Evolutionary conservation across 2,888 invertebrate species (phyloP).

Genomic region (Folsomia manolachei): DNA sequence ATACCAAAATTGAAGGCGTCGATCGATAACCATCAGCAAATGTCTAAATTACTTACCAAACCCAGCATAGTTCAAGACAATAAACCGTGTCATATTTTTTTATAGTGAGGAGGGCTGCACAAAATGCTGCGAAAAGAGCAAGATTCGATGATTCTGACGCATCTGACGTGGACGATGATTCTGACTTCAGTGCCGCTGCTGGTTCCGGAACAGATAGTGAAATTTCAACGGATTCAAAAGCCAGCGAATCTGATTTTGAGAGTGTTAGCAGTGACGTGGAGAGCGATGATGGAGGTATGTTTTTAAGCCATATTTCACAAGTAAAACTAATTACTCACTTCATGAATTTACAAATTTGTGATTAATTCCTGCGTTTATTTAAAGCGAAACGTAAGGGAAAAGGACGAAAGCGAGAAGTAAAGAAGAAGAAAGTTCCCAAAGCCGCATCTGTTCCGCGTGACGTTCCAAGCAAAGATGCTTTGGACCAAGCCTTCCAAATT

Average conservation of each 20-base stretch:
- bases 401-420: conserved; percentile 32
- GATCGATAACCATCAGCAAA: too few species aligned
- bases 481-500: conserved; percentile 86
- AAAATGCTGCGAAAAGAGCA: conserved; percentile 55
- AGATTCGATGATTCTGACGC: conserved; percentile 53
- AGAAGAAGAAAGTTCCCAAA: conserved; percentile 35
- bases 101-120: conserved; percentile 62
- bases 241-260: conserved; percentile 37
- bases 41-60: background rate
- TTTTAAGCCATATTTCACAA: conserved; percentile 14
- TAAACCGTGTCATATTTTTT: background rate
- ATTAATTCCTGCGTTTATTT: too few species aligned
- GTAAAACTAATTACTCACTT: too few species aligned
- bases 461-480: conserved; percentile 73
- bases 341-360: too few species aligned
- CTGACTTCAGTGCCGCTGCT: conserved; percentile 54
- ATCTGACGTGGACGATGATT: conserved; percentile 63
- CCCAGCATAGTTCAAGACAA: background rate
- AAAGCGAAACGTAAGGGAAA: conserved; percentile 22
- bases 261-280: conserved; percentile 52
- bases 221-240: conserved; percentile 34
- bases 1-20: too few species aligned
- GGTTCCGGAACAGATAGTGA: conserved; percentile 49
- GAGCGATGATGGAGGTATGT: conserved; percentile 53
- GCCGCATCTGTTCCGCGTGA: conserved; percentile 29